Conservation (phyloP, 2,888 invertebrate genomes). For the Piscicola geometra region DNA sequence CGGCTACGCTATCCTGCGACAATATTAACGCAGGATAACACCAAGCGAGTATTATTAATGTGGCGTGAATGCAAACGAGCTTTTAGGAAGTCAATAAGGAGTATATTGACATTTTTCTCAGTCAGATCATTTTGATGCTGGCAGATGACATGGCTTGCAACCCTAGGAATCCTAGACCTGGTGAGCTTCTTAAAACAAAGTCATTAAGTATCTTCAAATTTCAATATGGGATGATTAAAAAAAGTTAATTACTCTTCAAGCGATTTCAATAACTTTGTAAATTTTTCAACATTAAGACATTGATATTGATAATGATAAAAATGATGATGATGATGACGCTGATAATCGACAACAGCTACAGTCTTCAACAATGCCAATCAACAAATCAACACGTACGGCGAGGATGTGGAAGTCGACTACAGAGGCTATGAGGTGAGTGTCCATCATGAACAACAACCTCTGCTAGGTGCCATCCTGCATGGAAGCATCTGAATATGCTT, state of each 20-base stretch:
- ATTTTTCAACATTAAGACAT: no score
- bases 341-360: constrained; percentile 71
- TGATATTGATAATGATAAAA: no score
- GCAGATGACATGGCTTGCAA: constrained; percentile 99
- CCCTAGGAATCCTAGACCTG: constrained; percentile 88
- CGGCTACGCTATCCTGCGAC: no score
- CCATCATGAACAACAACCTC: no score
- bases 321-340: no score
- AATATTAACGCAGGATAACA: no score
- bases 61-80: no score
- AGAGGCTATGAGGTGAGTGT: constrained; percentile 66
- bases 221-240: not conserved
- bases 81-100: not conserved
- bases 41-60: no score
- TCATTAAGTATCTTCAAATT: not conserved
- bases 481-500: no score
- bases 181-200: constrained; percentile 45
- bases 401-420: constrained; percentile 98
- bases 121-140: constrained; percentile 95
- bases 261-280: not conserved
- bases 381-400: constrained; percentile 96
- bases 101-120: constrained; percentile 47
- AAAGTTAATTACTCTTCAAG: not conserved
- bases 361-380: constrained; percentile 97
- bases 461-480: no score